Evolutionary conservation across 2,888 invertebrate species (phyloP), one percentile per base, ranked within the genome.

Genomic region (Drosophila formosana): DNA sequence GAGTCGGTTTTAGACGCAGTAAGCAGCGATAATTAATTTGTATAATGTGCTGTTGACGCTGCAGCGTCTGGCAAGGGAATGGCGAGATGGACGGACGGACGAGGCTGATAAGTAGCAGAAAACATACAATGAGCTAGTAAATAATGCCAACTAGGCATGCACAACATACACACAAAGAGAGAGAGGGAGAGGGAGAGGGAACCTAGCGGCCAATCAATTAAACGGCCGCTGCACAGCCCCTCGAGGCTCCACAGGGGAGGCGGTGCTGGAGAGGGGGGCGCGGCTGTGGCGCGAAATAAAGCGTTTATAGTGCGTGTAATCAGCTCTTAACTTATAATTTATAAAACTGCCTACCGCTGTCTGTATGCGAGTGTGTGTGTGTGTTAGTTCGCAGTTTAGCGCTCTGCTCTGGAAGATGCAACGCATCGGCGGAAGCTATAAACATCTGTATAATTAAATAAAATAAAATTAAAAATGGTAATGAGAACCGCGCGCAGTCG

Each of bases 401-500:
- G 75, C 88, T 50, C 45, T 32, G 75, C 88, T 50, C 45, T 32
- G 53, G 25, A 62, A 71, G 72, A 67, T 72, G 71, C 64, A 61
- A 88, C 83, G 88, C 88, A 88, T 88, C 80, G 88, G 80, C 86
- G 88, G 84, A 88, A 86, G 80, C 88, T 76, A 82, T 84, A 83
- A 86, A 88, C 83, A 82, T 88, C 78, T 82, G 78, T 86, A 88
- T 88, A 86, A 88, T 86, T 86, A 86, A 87, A 86, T 86, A 88
- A 89, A 89, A 86, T 86, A 78, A 89, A 89, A 87, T 87, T 89
- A 87, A 84, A 87, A 88, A 89, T 88, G 84, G 75, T 87, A 87
- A 87, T 87, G 75, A 89, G 82, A 72, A 50, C 18, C 32, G 32
- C 28, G 28, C 28, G 7, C 50, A 1, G 25, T 34, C 8, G 1